Evolutionary conservation across 2,888 invertebrate genomes (phyloP).

Genomic region (Eutolmus rufibarbis): DNA sequence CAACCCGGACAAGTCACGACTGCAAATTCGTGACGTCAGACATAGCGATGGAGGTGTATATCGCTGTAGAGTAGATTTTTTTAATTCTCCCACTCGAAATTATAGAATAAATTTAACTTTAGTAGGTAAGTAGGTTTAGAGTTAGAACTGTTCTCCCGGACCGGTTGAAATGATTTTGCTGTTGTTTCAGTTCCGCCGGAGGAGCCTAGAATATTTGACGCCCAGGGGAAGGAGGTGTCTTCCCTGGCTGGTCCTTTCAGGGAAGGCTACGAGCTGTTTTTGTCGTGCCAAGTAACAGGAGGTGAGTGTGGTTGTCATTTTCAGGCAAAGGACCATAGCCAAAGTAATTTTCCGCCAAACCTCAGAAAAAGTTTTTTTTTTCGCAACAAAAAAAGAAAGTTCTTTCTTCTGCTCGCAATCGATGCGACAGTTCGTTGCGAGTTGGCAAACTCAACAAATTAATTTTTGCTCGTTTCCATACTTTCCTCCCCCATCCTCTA

Average conservation of each 20-base stretch:
- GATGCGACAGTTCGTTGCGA: background rate
- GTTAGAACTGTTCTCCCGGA: background rate
- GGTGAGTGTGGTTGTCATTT: constrained; percentile 67
- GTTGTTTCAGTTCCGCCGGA: constrained; percentile 72
- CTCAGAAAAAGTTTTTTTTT: background rate
- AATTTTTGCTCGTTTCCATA: background rate
- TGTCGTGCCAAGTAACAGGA: constrained; percentile 86
- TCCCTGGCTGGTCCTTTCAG: constrained; percentile 83
- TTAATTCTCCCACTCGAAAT: constrained; percentile 87
- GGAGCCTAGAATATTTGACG: constrained; percentile 82
- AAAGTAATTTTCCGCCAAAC: background rate
- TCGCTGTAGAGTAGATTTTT: constrained; percentile 87
- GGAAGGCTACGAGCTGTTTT: constrained; percentile 82
- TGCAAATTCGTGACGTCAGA: constrained; percentile 76
- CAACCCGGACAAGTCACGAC: constrained; percentile 74
- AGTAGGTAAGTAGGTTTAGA: constrained; percentile 73
- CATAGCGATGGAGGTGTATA: constrained; percentile 82
- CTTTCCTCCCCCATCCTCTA: background rate
- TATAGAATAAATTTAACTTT: constrained; percentile 85
- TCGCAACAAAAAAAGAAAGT: background rate
- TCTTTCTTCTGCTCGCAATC: background rate
- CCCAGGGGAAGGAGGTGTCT: constrained; percentile 80
- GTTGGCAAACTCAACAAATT: background rate
- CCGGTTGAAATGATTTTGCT: background rate
- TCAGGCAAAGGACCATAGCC: background rate